Conservation (phyloP, 1,140 invertebrate species). For the Drosophila auraria region DNA sequence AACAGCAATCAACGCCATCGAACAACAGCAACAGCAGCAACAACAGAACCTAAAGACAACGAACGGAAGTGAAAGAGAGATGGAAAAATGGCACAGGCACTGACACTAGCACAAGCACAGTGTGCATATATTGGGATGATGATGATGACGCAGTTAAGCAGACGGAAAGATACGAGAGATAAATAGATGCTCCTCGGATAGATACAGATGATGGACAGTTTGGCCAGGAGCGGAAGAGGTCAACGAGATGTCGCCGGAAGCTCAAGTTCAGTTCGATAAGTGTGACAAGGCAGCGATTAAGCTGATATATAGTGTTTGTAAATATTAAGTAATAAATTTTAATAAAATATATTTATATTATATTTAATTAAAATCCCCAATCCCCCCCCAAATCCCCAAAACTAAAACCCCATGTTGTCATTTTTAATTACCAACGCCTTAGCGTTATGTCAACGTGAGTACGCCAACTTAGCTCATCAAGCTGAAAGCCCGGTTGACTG, state of each 20-base stretch:
- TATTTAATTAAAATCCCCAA: too few relatives aligned
- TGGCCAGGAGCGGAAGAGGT: conserved; percentile 20
- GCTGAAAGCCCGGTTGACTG: conserved; percentile 1
- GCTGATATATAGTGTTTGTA: too few relatives aligned
- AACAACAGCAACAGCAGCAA: conserved; percentile 18
- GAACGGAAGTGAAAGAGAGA: conserved; percentile 24
- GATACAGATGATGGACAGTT: conserved; percentile 45
- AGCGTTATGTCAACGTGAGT: too few relatives aligned
- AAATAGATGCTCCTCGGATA: conserved; percentile 59
- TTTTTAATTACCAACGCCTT: conserved; percentile 10
- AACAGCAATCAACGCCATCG: conserved; percentile 76
- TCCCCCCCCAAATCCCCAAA: too few relatives aligned
- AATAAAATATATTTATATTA: not conserved
- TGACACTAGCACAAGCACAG: conserved; percentile 9
- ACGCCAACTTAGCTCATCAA: conserved; percentile 4
- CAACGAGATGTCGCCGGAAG: not conserved
- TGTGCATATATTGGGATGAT: conserved; percentile 43
- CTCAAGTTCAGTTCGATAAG: conserved; percentile 7
- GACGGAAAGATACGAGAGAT: conserved; percentile 64
- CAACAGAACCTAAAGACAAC: conserved; percentile 26
- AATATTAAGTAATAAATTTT: not conserved
- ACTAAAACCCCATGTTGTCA: too few relatives aligned
- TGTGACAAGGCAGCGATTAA: not conserved
- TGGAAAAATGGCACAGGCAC: conserved; percentile 7
- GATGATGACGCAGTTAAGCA: conserved; percentile 59